phyloP scores from a whole-genome alignment of 2,113 vertebrate species.

The Aegithalos caudatus region DNA sequence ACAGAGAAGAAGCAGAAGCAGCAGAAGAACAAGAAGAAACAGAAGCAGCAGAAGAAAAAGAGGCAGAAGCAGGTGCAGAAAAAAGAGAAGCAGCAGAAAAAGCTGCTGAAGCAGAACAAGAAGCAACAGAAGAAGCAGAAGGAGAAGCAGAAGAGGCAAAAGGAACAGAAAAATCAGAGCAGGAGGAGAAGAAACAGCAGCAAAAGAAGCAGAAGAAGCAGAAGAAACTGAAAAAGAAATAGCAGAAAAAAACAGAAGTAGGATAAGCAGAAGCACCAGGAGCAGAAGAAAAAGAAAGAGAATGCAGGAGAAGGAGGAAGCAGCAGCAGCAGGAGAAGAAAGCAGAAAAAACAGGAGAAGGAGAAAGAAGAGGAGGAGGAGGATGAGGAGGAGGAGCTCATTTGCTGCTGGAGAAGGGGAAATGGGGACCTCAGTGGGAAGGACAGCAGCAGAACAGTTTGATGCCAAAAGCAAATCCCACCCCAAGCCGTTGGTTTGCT shows the following conservation, averaged over 20 bases:
- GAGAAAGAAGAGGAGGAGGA: fast-evolving
- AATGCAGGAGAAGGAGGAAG: background rate
- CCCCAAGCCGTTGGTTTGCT: background rate
- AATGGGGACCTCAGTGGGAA: background rate
- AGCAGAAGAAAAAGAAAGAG: background rate
- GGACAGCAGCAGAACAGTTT: background rate
- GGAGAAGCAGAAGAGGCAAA: background rate
- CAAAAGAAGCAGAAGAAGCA: background rate
- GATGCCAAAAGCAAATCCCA: background rate
- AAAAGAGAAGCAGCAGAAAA: background rate
- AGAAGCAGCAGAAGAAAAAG: background rate
- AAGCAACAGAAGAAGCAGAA: background rate
- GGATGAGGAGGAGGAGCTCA: fast-evolving
- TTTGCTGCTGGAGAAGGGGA: background rate
- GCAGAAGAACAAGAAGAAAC: background rate
- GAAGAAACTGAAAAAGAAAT: background rate
- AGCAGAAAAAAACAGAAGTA: background rate
- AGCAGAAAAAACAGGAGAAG: no score
- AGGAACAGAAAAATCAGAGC: background rate
- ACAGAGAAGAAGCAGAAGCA: background rate
- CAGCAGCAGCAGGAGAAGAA: background rate
- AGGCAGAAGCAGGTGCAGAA: background rate
- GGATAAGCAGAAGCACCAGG: background rate
- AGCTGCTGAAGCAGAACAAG: background rate
- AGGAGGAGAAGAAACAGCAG: background rate